Conservation (phyloP, 2,888 invertebrate genomes). For the Chymomyza fuscimana region DNA sequence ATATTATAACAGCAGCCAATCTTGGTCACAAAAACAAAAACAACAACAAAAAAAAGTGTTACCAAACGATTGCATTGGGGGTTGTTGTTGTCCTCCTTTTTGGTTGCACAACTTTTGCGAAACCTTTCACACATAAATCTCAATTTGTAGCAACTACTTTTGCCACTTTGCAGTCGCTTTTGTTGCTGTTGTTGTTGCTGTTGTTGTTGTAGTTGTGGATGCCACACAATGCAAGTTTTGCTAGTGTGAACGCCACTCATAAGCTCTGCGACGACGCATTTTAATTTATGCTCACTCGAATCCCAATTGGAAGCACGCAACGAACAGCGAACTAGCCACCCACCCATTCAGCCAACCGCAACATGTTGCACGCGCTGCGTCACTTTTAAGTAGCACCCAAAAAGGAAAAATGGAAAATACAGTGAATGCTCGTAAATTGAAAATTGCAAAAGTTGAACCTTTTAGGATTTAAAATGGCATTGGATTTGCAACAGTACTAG, state of each 20-base stretch:
- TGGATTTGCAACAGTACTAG: no score
- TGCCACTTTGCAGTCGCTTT: not conserved
- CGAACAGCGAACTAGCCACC: not conserved
- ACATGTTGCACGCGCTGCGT: slow-evolving; percentile 62
- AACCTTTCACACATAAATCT: slow-evolving; percentile 66
- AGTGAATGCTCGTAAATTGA: not conserved
- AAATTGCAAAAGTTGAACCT: not conserved
- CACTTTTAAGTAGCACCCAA: slow-evolving; percentile 20
- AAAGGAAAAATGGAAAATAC: not conserved
- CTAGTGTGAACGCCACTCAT: slow-evolving; percentile 24
- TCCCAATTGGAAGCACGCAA: slow-evolving; percentile 57
- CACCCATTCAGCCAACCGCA: slow-evolving; percentile 55
- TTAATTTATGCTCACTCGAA: slow-evolving; percentile 70
- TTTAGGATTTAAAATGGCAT: no score
- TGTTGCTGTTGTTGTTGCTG: not conserved
- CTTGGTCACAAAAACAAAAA: slow-evolving; percentile 19
- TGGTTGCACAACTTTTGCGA: slow-evolving; percentile 53
- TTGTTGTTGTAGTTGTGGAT: slow-evolving; percentile 30
- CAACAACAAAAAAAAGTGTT: not conserved
- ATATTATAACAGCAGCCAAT: slow-evolving; percentile 46
- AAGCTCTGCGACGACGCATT: slow-evolving; percentile 52
- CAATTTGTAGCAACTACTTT: slow-evolving; percentile 58
- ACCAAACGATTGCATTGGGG: not conserved
- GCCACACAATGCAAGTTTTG: slow-evolving; percentile 35
- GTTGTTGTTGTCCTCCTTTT: not conserved